Conservation (phyloP, 2,888 invertebrate genomes). For the Acleris sparsana region DNA sequence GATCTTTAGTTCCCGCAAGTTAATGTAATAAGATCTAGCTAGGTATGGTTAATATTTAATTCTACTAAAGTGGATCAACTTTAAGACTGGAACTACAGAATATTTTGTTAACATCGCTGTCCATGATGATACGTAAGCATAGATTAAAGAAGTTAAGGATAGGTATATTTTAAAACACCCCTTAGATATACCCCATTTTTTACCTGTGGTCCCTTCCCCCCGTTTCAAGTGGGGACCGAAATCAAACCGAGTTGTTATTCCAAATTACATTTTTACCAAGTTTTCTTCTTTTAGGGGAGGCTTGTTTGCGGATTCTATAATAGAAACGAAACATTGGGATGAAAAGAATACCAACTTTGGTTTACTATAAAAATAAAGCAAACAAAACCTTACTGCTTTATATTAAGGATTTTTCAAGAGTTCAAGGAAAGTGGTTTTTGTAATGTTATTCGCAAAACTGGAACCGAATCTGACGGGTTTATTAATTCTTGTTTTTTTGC, state of each 20-base stretch:
- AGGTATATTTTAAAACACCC: background rate
- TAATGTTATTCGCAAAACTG: conserved; percentile 41
- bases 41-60: no score
- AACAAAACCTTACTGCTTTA: conserved; percentile 24
- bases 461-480: conserved; percentile 59
- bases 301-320: conserved; percentile 65
- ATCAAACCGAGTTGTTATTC: conserved; percentile 69
- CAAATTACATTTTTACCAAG: conserved; percentile 71
- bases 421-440: conserved; percentile 6
- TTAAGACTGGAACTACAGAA: no score
- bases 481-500: conserved; percentile 61
- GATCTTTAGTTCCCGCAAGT: no score
- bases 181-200: conserved; percentile 3
- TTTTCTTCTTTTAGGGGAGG: conserved; percentile 52
- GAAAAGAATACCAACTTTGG: conserved; percentile 44
- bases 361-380: conserved; percentile 21
- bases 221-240: conserved; percentile 45
- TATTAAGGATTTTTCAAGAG: conserved; percentile 15
- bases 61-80: no score
- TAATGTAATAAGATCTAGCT: no score
- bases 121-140: no score
- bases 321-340: conserved; percentile 63
- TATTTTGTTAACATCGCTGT: no score
- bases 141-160: background rate
- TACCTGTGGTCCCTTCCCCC: conserved; percentile 8